phyloP scores from a whole-genome alignment of 2,113 vertebrate genomes.

The Aspiorhynchus laticeps region DNA sequence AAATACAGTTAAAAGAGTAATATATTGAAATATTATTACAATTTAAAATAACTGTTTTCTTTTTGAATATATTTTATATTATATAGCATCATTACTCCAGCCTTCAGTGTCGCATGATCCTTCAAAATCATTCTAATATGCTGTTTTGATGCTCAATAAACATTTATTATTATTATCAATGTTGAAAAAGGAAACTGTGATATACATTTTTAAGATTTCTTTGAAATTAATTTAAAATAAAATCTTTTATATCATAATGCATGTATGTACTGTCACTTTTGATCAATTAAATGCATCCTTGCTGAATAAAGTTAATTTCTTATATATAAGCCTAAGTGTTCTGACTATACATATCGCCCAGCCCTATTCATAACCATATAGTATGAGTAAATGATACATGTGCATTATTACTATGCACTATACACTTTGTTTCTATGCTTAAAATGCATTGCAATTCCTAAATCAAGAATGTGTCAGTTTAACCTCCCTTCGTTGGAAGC shows the following conservation, averaged over 20 bases:
- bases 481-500: neutral
- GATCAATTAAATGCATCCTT: neutral
- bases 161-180: neutral
- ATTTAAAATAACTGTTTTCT: no score
- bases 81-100: no score
- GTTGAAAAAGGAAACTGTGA: neutral
- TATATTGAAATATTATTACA: no score
- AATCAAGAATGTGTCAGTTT: neutral
- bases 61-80: no score
- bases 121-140: neutral
- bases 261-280: neutral
- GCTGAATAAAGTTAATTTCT: neutral
- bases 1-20: no score
- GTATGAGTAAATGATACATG: neutral
- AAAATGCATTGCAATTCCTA: neutral
- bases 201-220: neutral
- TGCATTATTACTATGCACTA: neutral
- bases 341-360: neutral
- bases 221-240: neutral
- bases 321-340: neutral
- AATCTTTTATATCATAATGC: neutral
- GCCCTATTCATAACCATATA: neutral
- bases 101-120: neutral
- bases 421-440: neutral
- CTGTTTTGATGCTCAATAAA: neutral